Evolutionary conservation across 2,113 vertebrate species (phyloP).

Genomic region (Sinocyclocheilus anophthalmus): DNA sequence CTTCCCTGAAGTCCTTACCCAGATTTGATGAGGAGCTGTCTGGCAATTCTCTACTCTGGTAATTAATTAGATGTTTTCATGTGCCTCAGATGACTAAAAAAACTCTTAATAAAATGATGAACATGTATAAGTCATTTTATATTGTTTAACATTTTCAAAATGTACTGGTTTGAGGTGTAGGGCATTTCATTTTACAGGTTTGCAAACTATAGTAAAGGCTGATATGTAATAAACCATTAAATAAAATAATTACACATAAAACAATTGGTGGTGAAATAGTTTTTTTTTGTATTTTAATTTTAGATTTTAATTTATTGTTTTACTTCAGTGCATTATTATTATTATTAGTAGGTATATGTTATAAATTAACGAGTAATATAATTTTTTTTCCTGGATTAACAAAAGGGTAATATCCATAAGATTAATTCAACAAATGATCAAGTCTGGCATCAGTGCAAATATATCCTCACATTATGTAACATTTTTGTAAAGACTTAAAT

Average conservation of each 20-base stretch:
- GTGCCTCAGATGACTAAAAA: not conserved
- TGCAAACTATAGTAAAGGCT: not conserved
- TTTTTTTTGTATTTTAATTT: too few species aligned
- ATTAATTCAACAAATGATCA: not conserved
- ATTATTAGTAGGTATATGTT: too few species aligned
- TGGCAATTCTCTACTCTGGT: constrained; percentile 37
- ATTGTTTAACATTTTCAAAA: not conserved
- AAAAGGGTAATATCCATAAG: not conserved
- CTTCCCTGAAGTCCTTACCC: constrained; percentile 61
- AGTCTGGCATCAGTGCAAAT: not conserved
- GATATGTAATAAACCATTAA: not conserved
- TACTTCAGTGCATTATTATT: too few species aligned
- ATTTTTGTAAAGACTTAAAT: not conserved
- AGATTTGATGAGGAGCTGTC: constrained; percentile 51
- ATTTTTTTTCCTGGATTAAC: too few species aligned
- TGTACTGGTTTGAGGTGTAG: not conserved
- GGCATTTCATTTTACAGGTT: not conserved
- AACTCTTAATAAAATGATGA: not conserved
- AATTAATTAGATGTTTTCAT: constrained; percentile 62
- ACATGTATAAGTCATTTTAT: not conserved
- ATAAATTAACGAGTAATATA: too few species aligned
- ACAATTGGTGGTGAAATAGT: too few species aligned
- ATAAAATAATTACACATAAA: not conserved
- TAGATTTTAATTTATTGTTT: too few species aligned
- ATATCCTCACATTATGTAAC: not conserved